Evolutionary conservation across 2,113 vertebrate genomes (phyloP).

Genomic region (Phodopus roborovskii): DNA sequence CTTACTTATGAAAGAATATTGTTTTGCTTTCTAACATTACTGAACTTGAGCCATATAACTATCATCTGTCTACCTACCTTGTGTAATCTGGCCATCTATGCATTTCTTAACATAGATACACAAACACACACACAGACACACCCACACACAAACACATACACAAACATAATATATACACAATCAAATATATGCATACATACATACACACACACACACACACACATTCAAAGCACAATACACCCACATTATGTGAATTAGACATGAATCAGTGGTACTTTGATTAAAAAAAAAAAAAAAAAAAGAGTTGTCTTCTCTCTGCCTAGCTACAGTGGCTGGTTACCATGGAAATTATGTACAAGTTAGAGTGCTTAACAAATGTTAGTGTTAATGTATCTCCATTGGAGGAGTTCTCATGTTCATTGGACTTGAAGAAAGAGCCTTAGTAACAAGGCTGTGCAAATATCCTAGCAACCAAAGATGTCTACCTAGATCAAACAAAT

Average conservation of each 20-base stretch:
- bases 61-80: background rate
- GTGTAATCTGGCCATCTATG: background rate
- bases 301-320: constrained; percentile 76
- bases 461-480: constrained; percentile 80
- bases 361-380: constrained; percentile 78
- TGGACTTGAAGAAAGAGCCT: constrained; percentile 78
- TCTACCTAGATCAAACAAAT: constrained; percentile 73
- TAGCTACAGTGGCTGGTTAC: constrained; percentile 81
- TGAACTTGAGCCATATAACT: background rate
- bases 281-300: no score
- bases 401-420: constrained; percentile 82
- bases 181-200: background rate
- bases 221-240: background rate
- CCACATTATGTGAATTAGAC: constrained; percentile 50
- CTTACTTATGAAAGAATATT: constrained; percentile 40
- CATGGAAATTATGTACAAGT: constrained; percentile 82
- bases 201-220: background rate
- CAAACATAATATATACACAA: background rate
- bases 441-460: constrained; percentile 78
- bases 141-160: background rate
- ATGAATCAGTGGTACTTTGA: constrained; percentile 59
- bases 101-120: background rate
- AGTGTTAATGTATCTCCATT: constrained; percentile 80
- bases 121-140: background rate
- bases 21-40: background rate